Conservation (phyloP, 1,140 invertebrate genomes). For the Idris sp. region DNA sequence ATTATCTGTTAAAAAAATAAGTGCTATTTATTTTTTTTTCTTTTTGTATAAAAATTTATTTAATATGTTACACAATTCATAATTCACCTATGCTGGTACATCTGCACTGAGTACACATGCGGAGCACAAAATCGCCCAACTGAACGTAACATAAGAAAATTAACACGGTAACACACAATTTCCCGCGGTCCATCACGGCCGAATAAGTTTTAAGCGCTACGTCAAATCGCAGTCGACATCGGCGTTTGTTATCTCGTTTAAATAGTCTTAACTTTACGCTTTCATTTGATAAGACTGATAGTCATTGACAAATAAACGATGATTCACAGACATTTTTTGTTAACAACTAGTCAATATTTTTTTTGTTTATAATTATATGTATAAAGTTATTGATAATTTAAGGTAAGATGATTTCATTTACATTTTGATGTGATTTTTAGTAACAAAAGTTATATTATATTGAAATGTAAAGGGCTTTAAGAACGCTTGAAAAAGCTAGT, state of each 20-base stretch:
- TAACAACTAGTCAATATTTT: too few species aligned
- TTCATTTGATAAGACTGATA: constrained; percentile 27
- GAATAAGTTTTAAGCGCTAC: not conserved
- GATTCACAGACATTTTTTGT: constrained; percentile 25
- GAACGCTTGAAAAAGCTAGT: constrained; percentile 70
- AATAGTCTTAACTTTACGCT: constrained; percentile 27
- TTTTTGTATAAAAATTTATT: constrained; percentile 15
- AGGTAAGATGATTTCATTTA: too few species aligned
- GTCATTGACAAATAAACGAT: constrained; percentile 29
- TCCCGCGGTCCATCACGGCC: constrained; percentile 29
- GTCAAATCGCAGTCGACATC: not conserved
- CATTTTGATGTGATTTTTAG: too few species aligned
- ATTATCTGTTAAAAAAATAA: constrained; percentile 13
- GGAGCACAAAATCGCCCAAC: constrained; percentile 7
- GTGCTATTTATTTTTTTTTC: not conserved
- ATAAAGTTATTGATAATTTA: too few species aligned
- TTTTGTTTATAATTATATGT: too few species aligned
- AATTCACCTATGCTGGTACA: constrained; percentile 33
- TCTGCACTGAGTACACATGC: constrained; percentile 29
- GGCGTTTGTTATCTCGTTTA: constrained; percentile 49
- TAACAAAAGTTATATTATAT: too few species aligned
- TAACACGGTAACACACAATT: constrained; percentile 16
- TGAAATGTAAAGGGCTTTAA: constrained; percentile 32
- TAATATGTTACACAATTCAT: constrained; percentile 6
- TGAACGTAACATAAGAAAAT: constrained; percentile 2